Conservation (phyloP, 2,888 invertebrate species). For the Pterobdella sp. region DNA sequence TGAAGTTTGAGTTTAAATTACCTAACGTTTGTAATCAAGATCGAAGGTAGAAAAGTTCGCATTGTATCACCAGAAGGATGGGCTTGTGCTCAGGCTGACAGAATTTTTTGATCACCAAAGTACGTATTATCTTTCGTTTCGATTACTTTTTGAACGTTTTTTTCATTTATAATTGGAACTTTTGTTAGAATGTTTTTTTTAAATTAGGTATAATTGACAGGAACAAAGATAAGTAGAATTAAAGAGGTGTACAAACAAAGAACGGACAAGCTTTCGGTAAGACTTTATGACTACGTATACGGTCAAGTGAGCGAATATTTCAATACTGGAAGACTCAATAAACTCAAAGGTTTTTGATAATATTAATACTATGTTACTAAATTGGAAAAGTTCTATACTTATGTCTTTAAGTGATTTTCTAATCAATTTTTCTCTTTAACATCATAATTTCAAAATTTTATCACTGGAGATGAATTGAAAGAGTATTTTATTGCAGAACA, state of each 20-base stretch:
- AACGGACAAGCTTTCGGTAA: slow-evolving; percentile 46
- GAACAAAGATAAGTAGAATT: slow-evolving; percentile 45
- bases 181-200: background rate
- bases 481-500: too few species aligned
- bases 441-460: too few species aligned
- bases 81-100: slow-evolving; percentile 57
- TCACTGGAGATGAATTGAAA: too few species aligned
- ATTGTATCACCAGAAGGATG: slow-evolving; percentile 67
- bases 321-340: slow-evolving; percentile 44
- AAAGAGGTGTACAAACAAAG: slow-evolving; percentile 49
- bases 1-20: too few species aligned
- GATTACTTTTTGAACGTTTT: background rate
- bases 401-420: too few species aligned
- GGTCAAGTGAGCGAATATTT: slow-evolving; percentile 49
- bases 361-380: background rate
- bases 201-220: slow-evolving; percentile 38
- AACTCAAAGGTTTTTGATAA: slow-evolving; percentile 47
- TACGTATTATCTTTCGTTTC: slow-evolving; percentile 40
- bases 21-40: too few species aligned
- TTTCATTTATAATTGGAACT: background rate
- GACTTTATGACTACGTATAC: slow-evolving; percentile 45
- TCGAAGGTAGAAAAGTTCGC: slow-evolving; percentile 69
- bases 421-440: too few species aligned
- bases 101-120: slow-evolving; percentile 48
- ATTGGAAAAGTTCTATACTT: too few species aligned